phyloP scores from a whole-genome alignment of 2,888 invertebrate species.

The Atethmia centrago region DNA sequence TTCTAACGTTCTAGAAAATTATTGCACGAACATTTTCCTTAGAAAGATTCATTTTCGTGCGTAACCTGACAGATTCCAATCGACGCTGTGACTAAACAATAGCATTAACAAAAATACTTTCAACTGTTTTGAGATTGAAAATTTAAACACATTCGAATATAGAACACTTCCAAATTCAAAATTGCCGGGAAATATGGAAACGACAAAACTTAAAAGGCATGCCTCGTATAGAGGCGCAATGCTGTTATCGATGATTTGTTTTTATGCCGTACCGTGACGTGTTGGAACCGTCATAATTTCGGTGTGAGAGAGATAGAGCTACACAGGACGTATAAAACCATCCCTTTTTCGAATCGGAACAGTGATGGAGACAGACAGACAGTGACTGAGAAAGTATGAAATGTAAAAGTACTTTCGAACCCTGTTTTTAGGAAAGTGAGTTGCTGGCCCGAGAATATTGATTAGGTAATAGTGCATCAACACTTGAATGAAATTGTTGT shows the following conservation, averaged over 20 bases:
- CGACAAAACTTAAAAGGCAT: no score
- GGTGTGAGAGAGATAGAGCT: background rate
- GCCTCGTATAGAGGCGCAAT: background rate
- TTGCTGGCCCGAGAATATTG: background rate
- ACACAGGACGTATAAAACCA: background rate
- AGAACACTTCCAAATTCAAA: no score
- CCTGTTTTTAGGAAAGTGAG: slow-evolving; percentile 6
- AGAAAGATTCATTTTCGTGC: no score
- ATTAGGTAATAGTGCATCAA: slow-evolving; percentile 18
- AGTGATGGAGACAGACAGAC: no score
- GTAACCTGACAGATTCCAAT: no score
- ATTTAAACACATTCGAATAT: no score
- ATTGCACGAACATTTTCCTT: no score
- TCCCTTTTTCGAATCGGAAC: slow-evolving; percentile 7
- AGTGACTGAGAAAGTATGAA: background rate
- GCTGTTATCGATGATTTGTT: background rate
- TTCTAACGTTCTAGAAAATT: no score
- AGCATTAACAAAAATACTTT: no score
- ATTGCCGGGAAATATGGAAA: no score
- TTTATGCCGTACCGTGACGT: background rate
- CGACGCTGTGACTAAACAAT: no score
- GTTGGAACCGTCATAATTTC: background rate
- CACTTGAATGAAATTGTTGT: slow-evolving; percentile 35
- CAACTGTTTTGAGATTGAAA: no score
- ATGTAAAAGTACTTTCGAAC: slow-evolving; percentile 4